Base-by-base conservation (phyloP, 2,888 invertebrate genomes). In the Xylota segnis region DNA sequence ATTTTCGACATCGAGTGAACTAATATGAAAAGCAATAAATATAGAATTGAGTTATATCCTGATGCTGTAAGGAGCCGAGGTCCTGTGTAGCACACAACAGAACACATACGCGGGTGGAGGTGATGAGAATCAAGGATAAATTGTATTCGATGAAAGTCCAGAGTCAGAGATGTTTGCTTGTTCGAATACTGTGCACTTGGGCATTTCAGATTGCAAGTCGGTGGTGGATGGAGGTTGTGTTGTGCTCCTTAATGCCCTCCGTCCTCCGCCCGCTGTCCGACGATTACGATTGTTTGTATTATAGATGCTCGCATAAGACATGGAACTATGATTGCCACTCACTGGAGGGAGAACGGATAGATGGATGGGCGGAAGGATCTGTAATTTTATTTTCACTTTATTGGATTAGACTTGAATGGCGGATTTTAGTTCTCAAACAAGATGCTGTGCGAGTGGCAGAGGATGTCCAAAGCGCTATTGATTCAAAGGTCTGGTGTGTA, bases 21-120 rank as follows among this genome's bases (percentile, higher is more conserved):
- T 86, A 86, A 86, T 86, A 82, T 72, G 76, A 82, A 86, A 86
- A 82, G 86, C 86, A 86, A 86, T 86, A 86, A 86, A 86, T 86
- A 86, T 82, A 50, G 77, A 86, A 86, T 86, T 86, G 86, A 86
- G 76, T 86, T 86, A 86, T 63, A 63, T 68, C 65, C 66, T 63
- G 81, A 58, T 77, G 72, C 40, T 72, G 56, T 40, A 84, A 81
- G 66, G 81, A 81, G 50, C 27, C 27, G 47, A 9, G 40, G 47
- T 52, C 32, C 14, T 1, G 27, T 45, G 23, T 29, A 68, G 37
- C 47, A 18, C 66, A 65, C 47, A 12, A 14, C 18, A 56, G 43
- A 47, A 52, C 37, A 54, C 9, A 14, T 50, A 52, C 40, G 34
- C 9, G 68, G 14, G 16, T n/a, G n/a, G 9, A 32, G 54, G 29